phyloP scores from a whole-genome alignment of 2,797 vertebrate species.

The Eptatretus atami region DNA sequence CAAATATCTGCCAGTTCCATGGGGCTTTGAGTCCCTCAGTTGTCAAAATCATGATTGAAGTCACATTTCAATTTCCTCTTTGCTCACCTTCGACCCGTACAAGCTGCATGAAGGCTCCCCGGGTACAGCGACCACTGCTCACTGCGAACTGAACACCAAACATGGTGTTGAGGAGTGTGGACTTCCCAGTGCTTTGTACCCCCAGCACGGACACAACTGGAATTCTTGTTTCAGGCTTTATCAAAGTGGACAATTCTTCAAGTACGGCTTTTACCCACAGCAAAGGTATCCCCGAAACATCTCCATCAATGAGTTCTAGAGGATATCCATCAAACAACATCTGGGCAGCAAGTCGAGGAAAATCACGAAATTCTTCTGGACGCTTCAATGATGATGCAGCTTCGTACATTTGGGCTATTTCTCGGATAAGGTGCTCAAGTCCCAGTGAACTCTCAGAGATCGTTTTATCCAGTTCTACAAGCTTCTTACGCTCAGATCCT shows the following conservation, averaged over 20 bases:
- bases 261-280: conserved; percentile 1
- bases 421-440: conserved; percentile 4
- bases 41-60: background rate
- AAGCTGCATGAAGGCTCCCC: background rate
- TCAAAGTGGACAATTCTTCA: background rate
- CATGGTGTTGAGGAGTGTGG: conserved; percentile 11
- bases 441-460: background rate
- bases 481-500: background rate
- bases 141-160: conserved; percentile 9
- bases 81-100: background rate
- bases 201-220: conserved; percentile 7
- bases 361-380: background rate
- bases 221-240: background rate
- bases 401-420: conserved; percentile 2
- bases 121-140: conserved; percentile 9
- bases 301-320: background rate
- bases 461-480: background rate
- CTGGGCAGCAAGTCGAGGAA: background rate
- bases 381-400: background rate
- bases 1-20: background rate
- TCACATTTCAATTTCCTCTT: background rate
- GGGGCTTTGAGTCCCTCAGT: conserved; percentile 2
- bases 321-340: background rate
- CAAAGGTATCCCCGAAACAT: background rate
- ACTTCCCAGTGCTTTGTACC: conserved; percentile 9